Evolutionary conservation across 2,888 invertebrate genomes (phyloP).

Genomic region (Halictus quadricinctus): DNA sequence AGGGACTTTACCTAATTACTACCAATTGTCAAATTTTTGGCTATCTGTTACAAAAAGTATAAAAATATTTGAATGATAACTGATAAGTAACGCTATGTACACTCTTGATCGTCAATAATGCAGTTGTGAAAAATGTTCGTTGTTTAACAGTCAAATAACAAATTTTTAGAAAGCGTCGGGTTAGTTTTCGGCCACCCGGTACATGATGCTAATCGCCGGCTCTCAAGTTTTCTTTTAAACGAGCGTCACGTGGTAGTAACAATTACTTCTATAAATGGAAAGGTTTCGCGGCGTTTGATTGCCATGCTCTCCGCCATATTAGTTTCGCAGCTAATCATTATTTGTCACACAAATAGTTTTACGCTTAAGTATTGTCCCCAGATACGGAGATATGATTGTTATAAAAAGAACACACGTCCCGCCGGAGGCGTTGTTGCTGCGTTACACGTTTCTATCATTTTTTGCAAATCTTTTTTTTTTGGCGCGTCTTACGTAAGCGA

Average conservation of each 20-base stretch:
- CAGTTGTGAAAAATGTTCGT: not conserved
- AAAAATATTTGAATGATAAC: not conserved
- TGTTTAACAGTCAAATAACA: not conserved
- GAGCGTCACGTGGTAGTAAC: not conserved
- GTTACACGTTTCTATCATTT: not conserved
- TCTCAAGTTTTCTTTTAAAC: not conserved
- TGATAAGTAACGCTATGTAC: not conserved
- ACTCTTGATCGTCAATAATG: not conserved
- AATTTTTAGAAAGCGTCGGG: not conserved
- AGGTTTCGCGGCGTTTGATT: not conserved
- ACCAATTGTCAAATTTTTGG: not conserved
- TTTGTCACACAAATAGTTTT: constrained; percentile 7
- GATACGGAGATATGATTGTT: not conserved
- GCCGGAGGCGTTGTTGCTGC: not conserved
- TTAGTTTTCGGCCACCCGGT: not conserved
- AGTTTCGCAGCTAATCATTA: not conserved
- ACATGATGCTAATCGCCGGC: not conserved
- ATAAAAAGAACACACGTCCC: not conserved
- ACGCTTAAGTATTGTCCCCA: not conserved
- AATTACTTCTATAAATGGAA: constrained; percentile 3
- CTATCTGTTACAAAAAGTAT: not conserved
- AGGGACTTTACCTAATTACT: no score
- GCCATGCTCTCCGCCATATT: not conserved
- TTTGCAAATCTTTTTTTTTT: not conserved
- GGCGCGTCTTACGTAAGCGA: not conserved